Evolutionary conservation across 2,888 invertebrate genomes (phyloP), one percentile per base, ranked within the genome.

Genomic region (Selenia dentaria): DNA sequence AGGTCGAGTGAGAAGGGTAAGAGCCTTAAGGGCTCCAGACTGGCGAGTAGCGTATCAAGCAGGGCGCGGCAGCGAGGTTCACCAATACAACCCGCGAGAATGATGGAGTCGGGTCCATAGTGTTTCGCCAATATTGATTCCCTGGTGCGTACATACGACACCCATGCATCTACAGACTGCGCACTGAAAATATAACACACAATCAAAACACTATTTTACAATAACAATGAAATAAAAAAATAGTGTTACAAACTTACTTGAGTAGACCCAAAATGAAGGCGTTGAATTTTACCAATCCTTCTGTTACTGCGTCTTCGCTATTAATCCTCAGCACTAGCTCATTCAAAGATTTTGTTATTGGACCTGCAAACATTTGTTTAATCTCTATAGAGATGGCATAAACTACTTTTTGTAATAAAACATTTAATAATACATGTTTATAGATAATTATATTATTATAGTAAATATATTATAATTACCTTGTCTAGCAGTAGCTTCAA

Each of bases 131-230:
- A 87, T 10, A 97, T 93, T 10, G 95, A 94, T 76, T 97, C 97
- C 56, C 97, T 93, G 8, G 96, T 96, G 57, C 96, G 93, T 38
- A 97, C 91, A 74, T 96, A 97, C 44, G 96, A 95, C 56, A 96
- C 93, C 97, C 97, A 98, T 20, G 97, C 96, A 67, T 97, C 97
- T 60, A 98, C 91, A n/a, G 97, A 95, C 58, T 95, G 93, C 41
- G 96, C 93, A 80, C 95, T 95, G 87, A 43, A 40, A 53, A 47
- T 29, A 40, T 49, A 32, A n/a, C n/a, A n/a, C n/a, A n/a, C n/a
- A n/a, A n/a, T n/a, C n/a, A n/a, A n/a, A n/a, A n/a, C n/a, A n/a
- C n/a, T n/a, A n/a, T n/a, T n/a, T n/a, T 8, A 2, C 5, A 22
- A 22, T 16, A 22, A 22, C 2, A 22, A 2, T 22, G 5, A 6